These are phyloP conservation scores for Cossypha dichroa DNA, from an alignment of 2,797 vertebrate genomes.

Conservation along the genomic window DNA sequence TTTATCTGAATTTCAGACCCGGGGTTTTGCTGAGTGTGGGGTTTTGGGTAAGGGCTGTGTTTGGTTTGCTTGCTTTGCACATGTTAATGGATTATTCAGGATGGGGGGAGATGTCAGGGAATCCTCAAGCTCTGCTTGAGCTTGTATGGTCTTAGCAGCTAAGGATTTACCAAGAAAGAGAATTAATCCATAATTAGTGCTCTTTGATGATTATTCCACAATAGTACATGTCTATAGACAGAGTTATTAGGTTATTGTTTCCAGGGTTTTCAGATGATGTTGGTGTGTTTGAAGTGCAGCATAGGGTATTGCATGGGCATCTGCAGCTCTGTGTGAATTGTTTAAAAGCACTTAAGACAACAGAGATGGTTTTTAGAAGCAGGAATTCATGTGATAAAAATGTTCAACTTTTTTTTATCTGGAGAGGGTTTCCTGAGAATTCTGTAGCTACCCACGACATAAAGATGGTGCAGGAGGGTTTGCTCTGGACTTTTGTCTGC, in stretches of 20 bases:
- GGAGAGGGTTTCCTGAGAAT: not conserved
- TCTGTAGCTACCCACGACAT: rapidly evolving
- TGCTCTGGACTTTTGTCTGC: not conserved
- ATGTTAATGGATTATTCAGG: not conserved
- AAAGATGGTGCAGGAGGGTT: not conserved
- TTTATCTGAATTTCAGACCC: not conserved
- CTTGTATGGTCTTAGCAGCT: not conserved
- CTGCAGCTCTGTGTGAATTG: rapidly evolving
- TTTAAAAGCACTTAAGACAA: not conserved
- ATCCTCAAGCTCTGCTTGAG: not conserved
- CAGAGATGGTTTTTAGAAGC: rapidly evolving
- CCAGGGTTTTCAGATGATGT: not conserved
- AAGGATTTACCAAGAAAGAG: not conserved
- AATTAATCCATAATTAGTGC: not conserved
- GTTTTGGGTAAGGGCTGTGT: not conserved
- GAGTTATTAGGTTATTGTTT: not conserved
- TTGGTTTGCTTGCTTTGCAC: not conserved
- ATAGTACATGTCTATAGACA: not conserved
- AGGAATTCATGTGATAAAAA: not conserved
- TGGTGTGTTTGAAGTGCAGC: too few species aligned
- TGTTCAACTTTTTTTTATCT: not conserved
- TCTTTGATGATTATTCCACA: not conserved
- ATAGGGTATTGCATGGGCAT: not conserved
- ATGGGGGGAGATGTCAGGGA: not conserved
- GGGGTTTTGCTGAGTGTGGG: too few species aligned